Evolutionary conservation across 1,140 invertebrate genomes (phyloP).

Genomic region (Brachionus rotundiformis): DNA sequence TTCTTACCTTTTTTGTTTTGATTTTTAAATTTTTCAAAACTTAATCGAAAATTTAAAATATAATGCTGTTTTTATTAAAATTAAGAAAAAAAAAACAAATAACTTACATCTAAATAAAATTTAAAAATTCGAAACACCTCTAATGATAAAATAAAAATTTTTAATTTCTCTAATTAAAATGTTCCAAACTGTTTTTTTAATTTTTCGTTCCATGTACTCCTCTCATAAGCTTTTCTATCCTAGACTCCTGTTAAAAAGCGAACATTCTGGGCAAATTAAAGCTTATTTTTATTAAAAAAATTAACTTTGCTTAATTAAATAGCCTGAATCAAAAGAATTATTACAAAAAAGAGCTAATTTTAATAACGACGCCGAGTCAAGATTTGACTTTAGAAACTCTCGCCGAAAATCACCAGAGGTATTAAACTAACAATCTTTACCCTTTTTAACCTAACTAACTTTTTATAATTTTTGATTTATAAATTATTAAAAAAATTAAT

Average conservation of each 20-base stretch:
- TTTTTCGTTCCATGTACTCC: not conserved
- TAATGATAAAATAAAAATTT: too few species aligned
- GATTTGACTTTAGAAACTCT: not conserved
- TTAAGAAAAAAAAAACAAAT: too few species aligned
- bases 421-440: not conserved
- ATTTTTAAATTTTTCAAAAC: too few species aligned
- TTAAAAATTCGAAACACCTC: too few species aligned
- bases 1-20: too few species aligned
- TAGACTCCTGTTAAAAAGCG: not conserved
- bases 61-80: too few species aligned
- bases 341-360: constrained; percentile 22
- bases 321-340: constrained; percentile 41
- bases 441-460: not conserved
- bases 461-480: not conserved
- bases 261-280: not conserved
- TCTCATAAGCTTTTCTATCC: not conserved
- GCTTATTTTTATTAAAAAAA: not conserved
- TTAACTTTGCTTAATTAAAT: not conserved
- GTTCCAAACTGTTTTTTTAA: too few species aligned
- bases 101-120: too few species aligned
- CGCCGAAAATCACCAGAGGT: constrained; percentile 11
- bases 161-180: too few species aligned
- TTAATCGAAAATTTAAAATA: too few species aligned
- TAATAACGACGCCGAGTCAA: constrained; percentile 8
- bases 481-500: not conserved